Conservation (phyloP, 37 sponge, comb jelly and placozoan genomes). For the Tethya wilhelma region DNA sequence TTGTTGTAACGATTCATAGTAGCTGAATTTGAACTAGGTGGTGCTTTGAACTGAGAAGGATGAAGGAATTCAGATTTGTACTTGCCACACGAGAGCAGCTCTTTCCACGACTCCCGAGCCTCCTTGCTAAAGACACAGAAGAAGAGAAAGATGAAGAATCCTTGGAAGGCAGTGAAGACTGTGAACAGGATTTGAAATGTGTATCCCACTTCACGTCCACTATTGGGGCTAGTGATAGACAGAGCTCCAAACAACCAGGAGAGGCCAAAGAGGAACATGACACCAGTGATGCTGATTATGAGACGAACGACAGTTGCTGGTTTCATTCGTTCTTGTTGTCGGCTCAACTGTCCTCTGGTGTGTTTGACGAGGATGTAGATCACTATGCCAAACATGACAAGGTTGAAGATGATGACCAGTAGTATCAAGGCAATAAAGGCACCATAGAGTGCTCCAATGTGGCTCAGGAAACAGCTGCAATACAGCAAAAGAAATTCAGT, state of each 20-base stretch:
- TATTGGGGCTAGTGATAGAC: slow-evolving; percentile 13
- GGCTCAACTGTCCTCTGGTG: slow-evolving; percentile 4
- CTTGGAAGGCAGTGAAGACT: slow-evolving; percentile 27
- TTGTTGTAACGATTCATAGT: too few relatives aligned
- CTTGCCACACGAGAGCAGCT: slow-evolving; percentile 18
- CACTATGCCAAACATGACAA: not conserved
- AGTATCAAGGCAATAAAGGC: slow-evolving; percentile 32
- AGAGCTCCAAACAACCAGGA: slow-evolving; percentile 33
- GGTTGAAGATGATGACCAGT: not conserved
- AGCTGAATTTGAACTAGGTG: too few relatives aligned
- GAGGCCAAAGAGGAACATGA: slow-evolving; percentile 43
- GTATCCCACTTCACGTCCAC: not conserved
- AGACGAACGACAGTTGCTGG: slow-evolving; percentile 5
- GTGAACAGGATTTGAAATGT: slow-evolving; percentile 27
- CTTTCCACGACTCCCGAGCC: slow-evolving; percentile 25
- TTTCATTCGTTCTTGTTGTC: not conserved
- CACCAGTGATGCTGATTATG: slow-evolving; percentile 20
- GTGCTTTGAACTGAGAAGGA: too few relatives aligned
- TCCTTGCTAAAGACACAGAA: slow-evolving; percentile 24
- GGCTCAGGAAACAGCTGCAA: slow-evolving; percentile 37
- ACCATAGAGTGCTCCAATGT: slow-evolving; percentile 11
- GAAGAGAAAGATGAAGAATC: slow-evolving; percentile 41
- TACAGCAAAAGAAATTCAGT: too few relatives aligned
- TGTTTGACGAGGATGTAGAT: slow-evolving; percentile 13
- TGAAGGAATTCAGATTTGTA: slow-evolving; percentile 22